phyloP scores from a whole-genome alignment of 2,113 vertebrate genomes.

The Carollia perspicillata region DNA sequence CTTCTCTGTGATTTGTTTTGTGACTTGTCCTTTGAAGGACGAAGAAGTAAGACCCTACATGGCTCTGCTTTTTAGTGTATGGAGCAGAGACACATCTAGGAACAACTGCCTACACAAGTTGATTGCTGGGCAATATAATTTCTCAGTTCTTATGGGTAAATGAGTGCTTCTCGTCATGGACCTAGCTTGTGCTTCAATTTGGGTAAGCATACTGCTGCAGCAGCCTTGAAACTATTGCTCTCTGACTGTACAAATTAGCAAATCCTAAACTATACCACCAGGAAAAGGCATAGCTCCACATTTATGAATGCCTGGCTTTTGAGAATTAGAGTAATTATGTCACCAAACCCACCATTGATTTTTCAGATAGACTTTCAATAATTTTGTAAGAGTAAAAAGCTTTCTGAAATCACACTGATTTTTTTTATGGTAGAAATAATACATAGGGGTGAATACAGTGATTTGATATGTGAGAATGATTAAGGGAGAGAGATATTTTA shows the following conservation, averaged over 20 bases:
- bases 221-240: constrained; percentile 26
- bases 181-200: constrained; percentile 30
- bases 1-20: constrained; percentile 30
- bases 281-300: constrained; percentile 43
- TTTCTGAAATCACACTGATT: constrained; percentile 46
- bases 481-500: constrained; percentile 7
- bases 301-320: constrained; percentile 46
- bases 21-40: constrained; percentile 22
- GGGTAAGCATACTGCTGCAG: constrained; percentile 30
- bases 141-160: constrained; percentile 30
- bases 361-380: constrained; percentile 53
- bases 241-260: constrained; percentile 58
- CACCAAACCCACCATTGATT: constrained; percentile 48
- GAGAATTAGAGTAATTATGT: constrained; percentile 56
- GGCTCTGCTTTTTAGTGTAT: constrained; percentile 3
- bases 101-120: background rate
- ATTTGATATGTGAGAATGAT: constrained; percentile 46
- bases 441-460: constrained; percentile 22
- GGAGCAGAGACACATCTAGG: background rate
- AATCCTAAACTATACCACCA: constrained; percentile 55
- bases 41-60: background rate
- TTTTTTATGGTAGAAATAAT: constrained; percentile 59
- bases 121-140: background rate
- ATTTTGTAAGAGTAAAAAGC: constrained; percentile 38
- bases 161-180: constrained; percentile 4